phyloP scores from a whole-genome alignment of 2,113 vertebrate species.

The Panthera leo region DNA sequence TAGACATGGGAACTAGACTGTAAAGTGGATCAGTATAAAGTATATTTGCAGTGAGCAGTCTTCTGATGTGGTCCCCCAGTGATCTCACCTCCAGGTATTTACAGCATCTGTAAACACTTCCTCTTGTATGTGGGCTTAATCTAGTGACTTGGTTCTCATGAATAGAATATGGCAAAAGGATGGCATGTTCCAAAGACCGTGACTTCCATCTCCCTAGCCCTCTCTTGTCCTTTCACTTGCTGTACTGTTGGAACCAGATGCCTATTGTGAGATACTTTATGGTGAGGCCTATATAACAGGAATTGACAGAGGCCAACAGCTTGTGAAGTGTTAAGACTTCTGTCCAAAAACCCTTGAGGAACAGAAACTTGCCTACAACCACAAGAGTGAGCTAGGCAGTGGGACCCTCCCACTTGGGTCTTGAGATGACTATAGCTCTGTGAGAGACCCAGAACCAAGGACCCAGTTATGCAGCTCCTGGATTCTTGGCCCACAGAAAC shows the following conservation, averaged over 20 bases:
- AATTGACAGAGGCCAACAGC: not conserved
- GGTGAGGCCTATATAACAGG: not conserved
- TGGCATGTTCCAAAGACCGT: not conserved
- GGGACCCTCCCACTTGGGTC: not conserved
- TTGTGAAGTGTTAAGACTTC: not conserved
- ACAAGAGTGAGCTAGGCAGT: not conserved
- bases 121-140: not conserved
- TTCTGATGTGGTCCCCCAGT: not conserved
- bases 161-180: not conserved
- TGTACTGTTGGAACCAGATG: not conserved
- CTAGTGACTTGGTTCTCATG: not conserved
- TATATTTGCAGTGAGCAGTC: not conserved
- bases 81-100: not conserved
- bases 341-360: not conserved
- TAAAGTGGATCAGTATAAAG: not conserved
- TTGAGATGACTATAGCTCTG: not conserved
- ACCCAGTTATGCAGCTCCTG: not conserved
- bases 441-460: not conserved
- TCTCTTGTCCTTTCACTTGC: not conserved
- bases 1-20: not conserved
- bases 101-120: not conserved
- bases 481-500: not conserved
- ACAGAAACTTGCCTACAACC: not conserved
- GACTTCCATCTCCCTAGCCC: not conserved
- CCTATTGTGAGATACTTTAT: not conserved